Conservation (phyloP, 2,113 vertebrate genomes). For the Carlito syrichta region DNA sequence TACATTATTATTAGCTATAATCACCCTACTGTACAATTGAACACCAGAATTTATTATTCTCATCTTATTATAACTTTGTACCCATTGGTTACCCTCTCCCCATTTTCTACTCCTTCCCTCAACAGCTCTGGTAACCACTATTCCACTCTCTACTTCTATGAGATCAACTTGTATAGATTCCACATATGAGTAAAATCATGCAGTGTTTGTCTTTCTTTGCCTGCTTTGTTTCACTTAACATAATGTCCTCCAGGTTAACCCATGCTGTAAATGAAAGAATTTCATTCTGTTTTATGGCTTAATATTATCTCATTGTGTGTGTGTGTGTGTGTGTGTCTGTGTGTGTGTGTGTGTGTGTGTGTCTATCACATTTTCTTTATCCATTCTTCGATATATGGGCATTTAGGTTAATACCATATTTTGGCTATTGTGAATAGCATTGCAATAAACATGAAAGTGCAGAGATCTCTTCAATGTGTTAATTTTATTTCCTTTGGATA, state of each 20-base stretch:
- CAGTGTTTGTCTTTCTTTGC: background rate
- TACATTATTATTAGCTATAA: background rate
- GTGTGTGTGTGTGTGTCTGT: no score
- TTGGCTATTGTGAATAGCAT: no score
- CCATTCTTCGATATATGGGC: background rate
- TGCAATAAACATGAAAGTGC: no score
- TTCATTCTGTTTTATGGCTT: background rate
- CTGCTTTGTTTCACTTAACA: background rate
- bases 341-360: background rate
- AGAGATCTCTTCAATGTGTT: no score
- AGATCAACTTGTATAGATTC: background rate
- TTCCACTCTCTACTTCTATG: background rate
- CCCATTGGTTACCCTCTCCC: background rate
- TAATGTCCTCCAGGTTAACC: background rate
- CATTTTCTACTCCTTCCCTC: background rate
- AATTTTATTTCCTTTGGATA: no score
- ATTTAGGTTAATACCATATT: no score
- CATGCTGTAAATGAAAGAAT: background rate
- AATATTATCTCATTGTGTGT: background rate
- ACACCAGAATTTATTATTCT: background rate
- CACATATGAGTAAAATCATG: background rate
- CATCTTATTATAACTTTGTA: background rate
- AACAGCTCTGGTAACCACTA: background rate
- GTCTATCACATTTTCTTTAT: background rate
- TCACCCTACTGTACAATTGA: background rate